These are phyloP conservation scores for Acrobasis suavella DNA, from an alignment of 2,888 invertebrate species.

Conservation along the genomic window DNA sequence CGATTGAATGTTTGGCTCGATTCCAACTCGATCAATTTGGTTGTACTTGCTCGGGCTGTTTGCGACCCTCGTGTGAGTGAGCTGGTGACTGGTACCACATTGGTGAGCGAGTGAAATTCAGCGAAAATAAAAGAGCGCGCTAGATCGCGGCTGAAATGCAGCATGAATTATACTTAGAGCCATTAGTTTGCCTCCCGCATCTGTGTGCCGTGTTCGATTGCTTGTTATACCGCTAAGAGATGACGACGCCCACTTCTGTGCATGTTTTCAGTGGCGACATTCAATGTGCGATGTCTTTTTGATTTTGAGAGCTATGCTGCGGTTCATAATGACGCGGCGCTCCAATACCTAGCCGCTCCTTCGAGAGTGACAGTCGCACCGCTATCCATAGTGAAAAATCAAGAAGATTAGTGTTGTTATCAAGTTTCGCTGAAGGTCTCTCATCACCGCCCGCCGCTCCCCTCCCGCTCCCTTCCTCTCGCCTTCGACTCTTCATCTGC, in stretches of 20 bases:
- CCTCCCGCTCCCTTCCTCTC: constrained; percentile 38
- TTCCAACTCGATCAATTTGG: constrained; percentile 62
- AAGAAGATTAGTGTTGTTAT: constrained; percentile 63
- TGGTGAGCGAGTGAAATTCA: constrained; percentile 79
- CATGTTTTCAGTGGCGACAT: constrained; percentile 71
- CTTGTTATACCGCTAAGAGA: constrained; percentile 58
- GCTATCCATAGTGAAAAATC: constrained; percentile 77
- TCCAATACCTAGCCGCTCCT: constrained; percentile 42
- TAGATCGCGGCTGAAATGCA: constrained; percentile 51
- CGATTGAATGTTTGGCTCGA: constrained; percentile 36
- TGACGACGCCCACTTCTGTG: constrained; percentile 60
- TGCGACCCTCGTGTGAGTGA: constrained; percentile 63
- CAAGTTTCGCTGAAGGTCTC: constrained; percentile 81
- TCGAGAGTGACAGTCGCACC: constrained; percentile 55
- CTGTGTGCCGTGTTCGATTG: constrained; percentile 71
- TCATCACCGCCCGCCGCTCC: constrained; percentile 62
- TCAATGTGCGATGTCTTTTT: constrained; percentile 80
- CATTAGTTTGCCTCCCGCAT: constrained; percentile 72
- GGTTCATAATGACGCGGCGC: constrained; percentile 53
- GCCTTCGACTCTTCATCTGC: constrained; percentile 55
- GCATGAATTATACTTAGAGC: constrained; percentile 67
- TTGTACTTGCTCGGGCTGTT: constrained; percentile 72
- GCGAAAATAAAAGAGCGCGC: constrained; percentile 63
- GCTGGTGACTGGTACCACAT: constrained; percentile 39
- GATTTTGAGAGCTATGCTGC: constrained; percentile 69